Percentiles rank a stretch among this genome's conserved stretches.
These are phyloP conservation scores for Syngnathus acus DNA, from an alignment of 2,797 vertebrate genomes.

Conservation along the genomic window DNA sequence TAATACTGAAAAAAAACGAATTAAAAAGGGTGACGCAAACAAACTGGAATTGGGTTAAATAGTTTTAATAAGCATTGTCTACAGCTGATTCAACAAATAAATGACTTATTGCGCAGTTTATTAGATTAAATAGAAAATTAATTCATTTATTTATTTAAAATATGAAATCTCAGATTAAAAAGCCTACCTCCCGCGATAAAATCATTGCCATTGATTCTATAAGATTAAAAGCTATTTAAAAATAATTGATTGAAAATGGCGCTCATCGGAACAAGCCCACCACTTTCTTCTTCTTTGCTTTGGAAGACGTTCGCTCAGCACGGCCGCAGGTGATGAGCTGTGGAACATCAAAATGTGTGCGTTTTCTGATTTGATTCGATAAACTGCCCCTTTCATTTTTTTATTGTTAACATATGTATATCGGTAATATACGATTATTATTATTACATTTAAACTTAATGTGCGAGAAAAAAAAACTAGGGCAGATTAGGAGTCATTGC, in stretches of 20 bases:
- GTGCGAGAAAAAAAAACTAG: no score
- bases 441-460: no score
- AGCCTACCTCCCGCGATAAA: neutral
- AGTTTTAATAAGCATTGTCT: neutral
- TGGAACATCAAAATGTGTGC: neutral
- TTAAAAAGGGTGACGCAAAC: no score
- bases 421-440: no score
- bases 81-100: neutral
- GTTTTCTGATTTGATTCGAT: no score
- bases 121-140: neutral
- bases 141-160: constrained; percentile 2
- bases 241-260: neutral
- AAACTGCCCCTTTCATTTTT: no score
- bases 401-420: no score
- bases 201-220: neutral
- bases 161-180: neutral
- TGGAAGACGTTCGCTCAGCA: constrained; percentile 32
- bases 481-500: no score
- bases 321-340: neutral
- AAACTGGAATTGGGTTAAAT: no score
- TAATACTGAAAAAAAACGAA: no score
- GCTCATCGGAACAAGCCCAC: constrained; percentile 67
- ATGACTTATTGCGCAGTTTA: neutral
- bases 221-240: neutral
- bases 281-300: constrained; percentile 71